Percentiles rank a stretch among this genome's conserved stretches.
Conservation (phyloP, 1,140 invertebrate genomes). For the Dreissena polymorpha region DNA sequence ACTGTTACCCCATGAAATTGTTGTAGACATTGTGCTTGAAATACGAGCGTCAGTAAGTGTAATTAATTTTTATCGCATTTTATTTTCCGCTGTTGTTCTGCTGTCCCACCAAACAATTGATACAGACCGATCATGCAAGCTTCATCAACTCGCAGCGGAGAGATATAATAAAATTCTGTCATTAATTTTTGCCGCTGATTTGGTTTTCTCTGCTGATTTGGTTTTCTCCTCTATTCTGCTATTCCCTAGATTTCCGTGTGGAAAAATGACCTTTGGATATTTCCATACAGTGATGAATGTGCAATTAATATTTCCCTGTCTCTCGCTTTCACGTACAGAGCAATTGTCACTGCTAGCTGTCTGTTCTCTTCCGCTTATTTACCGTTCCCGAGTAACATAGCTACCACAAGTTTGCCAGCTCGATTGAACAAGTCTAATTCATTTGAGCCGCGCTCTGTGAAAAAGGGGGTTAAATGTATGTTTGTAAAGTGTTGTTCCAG, state of each 20-base stretch:
- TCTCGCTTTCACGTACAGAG: constrained; percentile 20
- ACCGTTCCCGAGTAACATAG: constrained; percentile 18
- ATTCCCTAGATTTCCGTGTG: constrained; percentile 37
- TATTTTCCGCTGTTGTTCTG: constrained; percentile 20
- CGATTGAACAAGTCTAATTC: constrained; percentile 34
- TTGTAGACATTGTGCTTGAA: too few relatives aligned
- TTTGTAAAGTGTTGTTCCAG: too few relatives aligned
- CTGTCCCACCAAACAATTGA: constrained; percentile 34
- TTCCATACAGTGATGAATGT: constrained; percentile 4
- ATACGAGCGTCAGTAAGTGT: constrained; percentile 2
- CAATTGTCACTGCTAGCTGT: constrained; percentile 31
- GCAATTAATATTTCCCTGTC: constrained; percentile 16
- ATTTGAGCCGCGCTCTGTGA: too few relatives aligned
- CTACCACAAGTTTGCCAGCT: constrained; percentile 10
- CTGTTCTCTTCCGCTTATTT: constrained; percentile 41
- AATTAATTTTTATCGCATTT: constrained; percentile 42
- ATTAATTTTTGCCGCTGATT: constrained; percentile 48
- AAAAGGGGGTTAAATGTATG: too few relatives aligned
- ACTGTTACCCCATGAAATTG: too few relatives aligned
- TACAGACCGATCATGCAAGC: constrained; percentile 37
- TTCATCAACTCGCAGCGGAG: constrained; percentile 22
- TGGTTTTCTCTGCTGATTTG: constrained; percentile 39
- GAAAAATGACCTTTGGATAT: constrained; percentile 35
- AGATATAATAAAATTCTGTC: constrained; percentile 50
- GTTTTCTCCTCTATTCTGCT: constrained; percentile 26